Conservation (phyloP, 1,140 invertebrate genomes). For the Cydia splendana region DNA sequence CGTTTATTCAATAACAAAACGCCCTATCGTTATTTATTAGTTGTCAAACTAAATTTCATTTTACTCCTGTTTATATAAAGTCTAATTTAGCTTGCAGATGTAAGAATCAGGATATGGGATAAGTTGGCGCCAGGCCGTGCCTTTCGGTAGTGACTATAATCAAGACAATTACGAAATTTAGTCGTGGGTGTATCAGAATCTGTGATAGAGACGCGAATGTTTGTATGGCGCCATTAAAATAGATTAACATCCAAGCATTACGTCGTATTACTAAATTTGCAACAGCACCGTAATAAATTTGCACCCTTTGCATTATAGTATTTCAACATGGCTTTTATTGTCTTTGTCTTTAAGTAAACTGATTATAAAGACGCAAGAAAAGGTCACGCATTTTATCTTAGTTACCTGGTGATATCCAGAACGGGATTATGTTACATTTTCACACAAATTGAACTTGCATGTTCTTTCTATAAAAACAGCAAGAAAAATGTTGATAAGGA, state of each 20-base stretch:
- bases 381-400: constrained; percentile 35
- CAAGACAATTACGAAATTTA: constrained; percentile 53
- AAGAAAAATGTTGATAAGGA: constrained; percentile 36
- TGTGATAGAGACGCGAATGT: not conserved
- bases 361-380: not conserved
- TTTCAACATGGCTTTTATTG: constrained; percentile 14
- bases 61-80: not conserved
- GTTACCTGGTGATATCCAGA: constrained; percentile 31
- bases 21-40: not conserved
- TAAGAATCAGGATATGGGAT: constrained; percentile 15
- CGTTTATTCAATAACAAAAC: not conserved
- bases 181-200: constrained; percentile 44
- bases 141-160: constrained; percentile 40
- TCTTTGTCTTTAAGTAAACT: not conserved
- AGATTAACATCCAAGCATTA: not conserved
- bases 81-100: not conserved
- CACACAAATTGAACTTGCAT: not conserved
- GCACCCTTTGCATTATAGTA: constrained; percentile 10
- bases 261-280: constrained; percentile 1
- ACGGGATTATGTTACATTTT: not conserved
- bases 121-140: constrained; percentile 17
- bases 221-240: not conserved
- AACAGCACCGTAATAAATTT: not conserved
- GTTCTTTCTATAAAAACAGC: constrained; percentile 5
- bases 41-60: not conserved